Evolutionary conservation across 2,113 vertebrate genomes (phyloP).

Genomic region (Todiramphus saurophagus): DNA sequence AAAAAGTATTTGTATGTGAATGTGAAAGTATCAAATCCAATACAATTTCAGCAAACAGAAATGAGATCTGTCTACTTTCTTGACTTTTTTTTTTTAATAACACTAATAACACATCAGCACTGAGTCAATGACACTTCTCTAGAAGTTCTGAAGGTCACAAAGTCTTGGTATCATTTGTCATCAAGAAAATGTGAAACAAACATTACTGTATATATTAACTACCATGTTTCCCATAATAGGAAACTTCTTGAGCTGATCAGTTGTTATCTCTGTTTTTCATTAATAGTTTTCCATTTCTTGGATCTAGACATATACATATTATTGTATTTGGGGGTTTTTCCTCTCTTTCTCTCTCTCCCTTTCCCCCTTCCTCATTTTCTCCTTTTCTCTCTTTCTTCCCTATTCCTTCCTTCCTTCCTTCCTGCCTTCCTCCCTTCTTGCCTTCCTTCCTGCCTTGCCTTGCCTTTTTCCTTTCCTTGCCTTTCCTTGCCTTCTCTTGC

Average conservation of each 20-base stretch:
- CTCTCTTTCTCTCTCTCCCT: too few species aligned
- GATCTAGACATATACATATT: not conserved
- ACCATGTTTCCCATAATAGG: not conserved
- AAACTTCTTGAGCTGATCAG: not conserved
- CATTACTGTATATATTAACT: not conserved
- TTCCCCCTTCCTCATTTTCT: accelerated
- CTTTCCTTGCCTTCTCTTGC: too few species aligned
- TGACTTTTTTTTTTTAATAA: not conserved
- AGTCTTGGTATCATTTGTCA: not conserved
- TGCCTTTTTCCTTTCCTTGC: not conserved
- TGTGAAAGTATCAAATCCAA: not conserved
- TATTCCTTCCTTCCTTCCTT: not conserved
- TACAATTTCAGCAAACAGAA: not conserved
- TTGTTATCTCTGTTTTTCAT: not conserved
- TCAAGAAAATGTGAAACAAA: conserved; percentile 3
- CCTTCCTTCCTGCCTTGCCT: not conserved
- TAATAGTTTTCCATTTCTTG: not conserved
- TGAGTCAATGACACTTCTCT: not conserved
- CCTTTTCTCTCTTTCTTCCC: too few species aligned
- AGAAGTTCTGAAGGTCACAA: not conserved
- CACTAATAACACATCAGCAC: not conserved
- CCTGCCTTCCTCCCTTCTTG: not conserved
- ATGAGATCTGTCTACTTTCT: not conserved
- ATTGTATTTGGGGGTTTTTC: not conserved
- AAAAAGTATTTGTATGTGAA: not conserved